Conservation (phyloP, 2,797 vertebrate genomes). For the Cuniculus paca region DNA sequence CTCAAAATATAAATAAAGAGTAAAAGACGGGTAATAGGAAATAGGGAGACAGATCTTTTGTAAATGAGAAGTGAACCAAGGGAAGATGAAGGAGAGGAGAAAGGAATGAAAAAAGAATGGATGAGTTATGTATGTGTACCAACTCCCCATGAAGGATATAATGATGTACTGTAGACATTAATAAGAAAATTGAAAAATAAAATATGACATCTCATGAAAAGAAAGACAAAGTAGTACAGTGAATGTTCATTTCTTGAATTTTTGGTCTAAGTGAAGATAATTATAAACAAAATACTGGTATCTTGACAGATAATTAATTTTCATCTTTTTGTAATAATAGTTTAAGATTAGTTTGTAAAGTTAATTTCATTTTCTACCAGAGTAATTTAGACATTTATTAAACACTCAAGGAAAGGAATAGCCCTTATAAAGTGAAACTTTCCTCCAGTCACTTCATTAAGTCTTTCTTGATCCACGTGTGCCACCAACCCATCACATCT, state of each 20-base stretch:
- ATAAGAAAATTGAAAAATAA: background rate
- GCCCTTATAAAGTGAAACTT: background rate
- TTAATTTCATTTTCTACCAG: conserved; percentile 16
- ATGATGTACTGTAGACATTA: background rate
- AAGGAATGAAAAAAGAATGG: background rate
- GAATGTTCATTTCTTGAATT: background rate
- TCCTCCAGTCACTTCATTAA: background rate
- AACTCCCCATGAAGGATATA: background rate
- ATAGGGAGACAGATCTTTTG: background rate
- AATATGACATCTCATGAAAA: background rate
- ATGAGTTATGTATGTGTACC: background rate
- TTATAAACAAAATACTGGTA: background rate
- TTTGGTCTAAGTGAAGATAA: conserved; percentile 31
- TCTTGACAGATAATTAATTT: conserved; percentile 25
- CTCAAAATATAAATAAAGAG: too few relatives aligned
- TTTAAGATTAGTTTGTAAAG: background rate
- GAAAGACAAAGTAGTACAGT: conserved; percentile 21
- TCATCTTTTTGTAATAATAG: conserved; percentile 11
- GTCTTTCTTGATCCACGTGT: background rate
- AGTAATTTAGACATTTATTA: conserved; percentile 27
- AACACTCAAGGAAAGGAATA: background rate
- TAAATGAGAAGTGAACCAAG: background rate
- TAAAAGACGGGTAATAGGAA: background rate
- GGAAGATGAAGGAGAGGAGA: background rate
- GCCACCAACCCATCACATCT: background rate